Evolutionary conservation across 53 echinoderm and acorn worm species (phyloP).

Genomic region (Crossaster papposus): DNA sequence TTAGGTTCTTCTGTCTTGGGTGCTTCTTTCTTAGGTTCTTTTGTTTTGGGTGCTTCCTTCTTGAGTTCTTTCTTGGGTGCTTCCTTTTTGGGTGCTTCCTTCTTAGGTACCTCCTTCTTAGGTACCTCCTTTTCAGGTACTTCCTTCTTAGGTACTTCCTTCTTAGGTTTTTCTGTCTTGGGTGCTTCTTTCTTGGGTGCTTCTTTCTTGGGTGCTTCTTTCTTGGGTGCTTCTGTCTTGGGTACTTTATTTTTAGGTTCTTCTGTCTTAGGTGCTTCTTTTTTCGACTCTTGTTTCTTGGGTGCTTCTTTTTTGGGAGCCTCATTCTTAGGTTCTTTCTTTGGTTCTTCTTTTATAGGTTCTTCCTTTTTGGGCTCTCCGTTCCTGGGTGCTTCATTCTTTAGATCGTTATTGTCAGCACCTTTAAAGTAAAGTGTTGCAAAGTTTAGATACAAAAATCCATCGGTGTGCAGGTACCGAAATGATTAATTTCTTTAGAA

Average conservation of each 20-base stretch:
- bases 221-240: not conserved
- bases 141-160: not conserved
- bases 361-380: not conserved
- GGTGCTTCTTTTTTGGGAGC: constrained; percentile 8
- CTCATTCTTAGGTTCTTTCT: not conserved
- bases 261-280: not conserved
- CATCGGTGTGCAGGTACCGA: not conserved
- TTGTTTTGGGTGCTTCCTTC: not conserved
- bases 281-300: constrained; percentile 21
- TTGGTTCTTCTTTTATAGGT: not conserved
- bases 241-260: not conserved
- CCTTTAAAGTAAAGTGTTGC: not conserved
- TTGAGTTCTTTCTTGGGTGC: not conserved
- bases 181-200: not conserved
- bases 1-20: constrained; percentile 1
- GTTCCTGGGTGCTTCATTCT: not conserved
- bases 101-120: not conserved
- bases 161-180: not conserved
- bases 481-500: too few relatives aligned
- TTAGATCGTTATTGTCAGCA: too few relatives aligned
- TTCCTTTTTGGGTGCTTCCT: not conserved
- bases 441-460: too few relatives aligned
- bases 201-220: not conserved
- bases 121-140: not conserved
- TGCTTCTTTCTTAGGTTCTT: not conserved